Conservation (phyloP, 2,888 invertebrate genomes). For the Apotomis betuletana region DNA sequence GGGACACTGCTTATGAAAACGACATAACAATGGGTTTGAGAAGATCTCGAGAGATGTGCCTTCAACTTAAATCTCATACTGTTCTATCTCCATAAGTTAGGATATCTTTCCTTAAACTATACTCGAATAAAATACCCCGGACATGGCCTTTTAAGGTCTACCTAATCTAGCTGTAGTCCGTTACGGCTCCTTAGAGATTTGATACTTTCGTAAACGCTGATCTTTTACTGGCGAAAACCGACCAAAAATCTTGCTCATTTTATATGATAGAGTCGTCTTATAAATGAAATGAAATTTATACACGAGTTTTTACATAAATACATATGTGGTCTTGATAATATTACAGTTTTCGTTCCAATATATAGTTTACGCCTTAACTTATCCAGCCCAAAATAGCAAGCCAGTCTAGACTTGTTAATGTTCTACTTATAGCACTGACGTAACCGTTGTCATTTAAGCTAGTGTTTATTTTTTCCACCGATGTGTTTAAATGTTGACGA, state of each 20-base stretch:
- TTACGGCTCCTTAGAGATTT: background rate
- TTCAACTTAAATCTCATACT: too few relatives aligned
- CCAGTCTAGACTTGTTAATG: constrained; percentile 24
- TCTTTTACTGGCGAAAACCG: background rate
- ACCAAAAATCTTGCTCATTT: background rate
- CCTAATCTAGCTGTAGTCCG: background rate
- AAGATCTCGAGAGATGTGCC: too few relatives aligned
- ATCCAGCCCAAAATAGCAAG: constrained; percentile 9
- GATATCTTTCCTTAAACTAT: background rate
- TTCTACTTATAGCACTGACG: constrained; percentile 5
- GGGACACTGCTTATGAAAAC: too few relatives aligned
- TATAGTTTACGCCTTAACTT: background rate
- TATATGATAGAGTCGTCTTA: background rate
- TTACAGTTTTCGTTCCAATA: too few relatives aligned
- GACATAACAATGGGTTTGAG: too few relatives aligned
- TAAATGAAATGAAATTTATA: too few relatives aligned
- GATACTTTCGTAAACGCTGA: background rate
- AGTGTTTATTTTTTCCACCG: constrained; percentile 12
- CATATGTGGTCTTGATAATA: too few relatives aligned
- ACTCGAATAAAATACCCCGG: background rate
- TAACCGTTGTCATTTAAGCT: constrained; percentile 10
- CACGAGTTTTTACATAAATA: too few relatives aligned
- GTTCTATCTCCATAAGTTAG: background rate
- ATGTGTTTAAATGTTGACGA: background rate
- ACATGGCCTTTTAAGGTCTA: background rate